Percentiles rank a stretch among this genome's conserved stretches.
Conservation (phyloP, 1,140 invertebrate species). For the Lepidotrigona ventralis region DNA sequence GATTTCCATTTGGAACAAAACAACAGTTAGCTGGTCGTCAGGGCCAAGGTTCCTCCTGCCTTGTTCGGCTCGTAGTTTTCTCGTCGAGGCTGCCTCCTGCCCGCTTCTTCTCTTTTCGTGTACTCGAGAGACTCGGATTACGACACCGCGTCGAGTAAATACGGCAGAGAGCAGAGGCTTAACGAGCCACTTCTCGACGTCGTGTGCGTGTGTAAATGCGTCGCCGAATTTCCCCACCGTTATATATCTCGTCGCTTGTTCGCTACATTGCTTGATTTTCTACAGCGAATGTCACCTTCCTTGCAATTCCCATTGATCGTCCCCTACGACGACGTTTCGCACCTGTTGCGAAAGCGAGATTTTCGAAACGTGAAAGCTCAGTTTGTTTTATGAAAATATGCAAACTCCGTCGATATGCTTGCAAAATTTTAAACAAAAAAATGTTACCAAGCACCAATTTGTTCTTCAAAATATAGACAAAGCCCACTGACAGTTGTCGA, state of each 20-base stretch:
- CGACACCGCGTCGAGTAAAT: not conserved
- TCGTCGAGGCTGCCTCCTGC: not conserved
- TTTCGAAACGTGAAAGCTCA: not conserved
- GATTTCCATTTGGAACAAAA: conserved; percentile 61
- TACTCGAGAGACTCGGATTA: not conserved
- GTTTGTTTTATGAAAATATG: not conserved
- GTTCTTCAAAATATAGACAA: too few relatives aligned
- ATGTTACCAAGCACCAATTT: too few relatives aligned
- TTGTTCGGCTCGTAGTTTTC: not conserved
- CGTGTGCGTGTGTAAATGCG: conserved; percentile 22
- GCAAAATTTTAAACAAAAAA: too few relatives aligned
- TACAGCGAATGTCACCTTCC: not conserved
- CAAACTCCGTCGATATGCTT: not conserved
- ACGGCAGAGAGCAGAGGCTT: not conserved
- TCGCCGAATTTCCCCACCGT: conserved; percentile 23
- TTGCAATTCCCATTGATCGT: conserved; percentile 32
- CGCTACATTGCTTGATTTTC: conserved; percentile 53
- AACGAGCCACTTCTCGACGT: conserved; percentile 12
- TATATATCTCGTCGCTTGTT: not conserved
- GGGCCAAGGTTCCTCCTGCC: conserved; percentile 11
- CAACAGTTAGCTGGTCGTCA: conserved; percentile 57
- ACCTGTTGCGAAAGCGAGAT: conserved; percentile 44
- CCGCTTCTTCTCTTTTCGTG: not conserved
- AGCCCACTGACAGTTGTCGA: too few relatives aligned
- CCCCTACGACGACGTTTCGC: conserved; percentile 19